These are phyloP conservation scores for Yoshiicerus persimilis DNA, from an alignment of 1,140 invertebrate genomes.

Conservation along the genomic window DNA sequence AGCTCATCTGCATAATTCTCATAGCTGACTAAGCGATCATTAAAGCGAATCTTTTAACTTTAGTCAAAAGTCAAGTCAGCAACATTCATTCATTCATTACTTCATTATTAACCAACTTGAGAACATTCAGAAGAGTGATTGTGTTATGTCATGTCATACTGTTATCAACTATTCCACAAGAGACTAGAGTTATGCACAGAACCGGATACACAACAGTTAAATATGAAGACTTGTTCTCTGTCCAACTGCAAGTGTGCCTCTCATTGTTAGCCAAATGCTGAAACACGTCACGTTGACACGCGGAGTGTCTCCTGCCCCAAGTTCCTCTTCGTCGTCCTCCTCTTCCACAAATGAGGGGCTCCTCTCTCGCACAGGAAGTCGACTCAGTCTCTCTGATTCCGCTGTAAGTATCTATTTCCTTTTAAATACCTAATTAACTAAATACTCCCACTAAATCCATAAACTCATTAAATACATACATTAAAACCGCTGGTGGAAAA, in stretches of 20 bases:
- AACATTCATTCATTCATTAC: neutral
- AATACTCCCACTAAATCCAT: too few relatives aligned
- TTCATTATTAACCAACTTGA: neutral
- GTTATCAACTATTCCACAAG: neutral
- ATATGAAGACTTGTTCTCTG: neutral
- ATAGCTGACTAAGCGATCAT: neutral
- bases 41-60: neutral
- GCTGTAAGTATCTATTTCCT: neutral
- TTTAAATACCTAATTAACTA: neutral
- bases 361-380: neutral
- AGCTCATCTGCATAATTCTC: neutral
- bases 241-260: neutral
- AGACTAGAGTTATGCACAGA: neutral
- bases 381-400: neutral
- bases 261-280: constrained; percentile 25
- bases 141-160: neutral
- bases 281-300: constrained; percentile 32
- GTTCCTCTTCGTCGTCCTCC: constrained; percentile 25
- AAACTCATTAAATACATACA: too few relatives aligned
- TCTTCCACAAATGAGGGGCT: neutral
- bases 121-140: neutral
- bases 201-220: neutral
- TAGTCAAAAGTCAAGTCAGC: neutral
- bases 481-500: too few relatives aligned
- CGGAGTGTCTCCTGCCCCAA: constrained; percentile 34